phyloP scores from a whole-genome alignment of 2,113 vertebrate species.

The Actenoides hombroni region DNA sequence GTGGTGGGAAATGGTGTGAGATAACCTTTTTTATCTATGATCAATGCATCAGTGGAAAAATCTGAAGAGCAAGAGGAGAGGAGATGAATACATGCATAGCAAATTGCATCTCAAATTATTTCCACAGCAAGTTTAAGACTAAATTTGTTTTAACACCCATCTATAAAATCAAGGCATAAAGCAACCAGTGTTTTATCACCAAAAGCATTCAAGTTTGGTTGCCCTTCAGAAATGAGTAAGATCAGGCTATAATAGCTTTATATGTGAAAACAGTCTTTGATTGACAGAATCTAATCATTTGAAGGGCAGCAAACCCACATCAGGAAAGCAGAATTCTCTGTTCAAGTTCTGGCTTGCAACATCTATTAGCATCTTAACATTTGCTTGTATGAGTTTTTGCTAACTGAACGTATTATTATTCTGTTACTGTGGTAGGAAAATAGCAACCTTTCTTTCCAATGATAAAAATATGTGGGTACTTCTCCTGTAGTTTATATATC shows the following conservation, averaged over 20 bases:
- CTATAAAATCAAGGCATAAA: slow-evolving; percentile 36
- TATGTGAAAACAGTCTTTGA: slow-evolving; percentile 73
- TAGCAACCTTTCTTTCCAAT: slow-evolving; percentile 59
- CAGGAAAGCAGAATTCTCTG: slow-evolving; percentile 58
- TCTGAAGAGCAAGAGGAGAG: slow-evolving; percentile 32
- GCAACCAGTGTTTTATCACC: slow-evolving; percentile 57
- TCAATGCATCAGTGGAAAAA: slow-evolving; percentile 49
- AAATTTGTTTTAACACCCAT: slow-evolving; percentile 65
- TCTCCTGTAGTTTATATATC: slow-evolving; percentile 64
- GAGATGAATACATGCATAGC: slow-evolving; percentile 45
- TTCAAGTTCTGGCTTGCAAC: slow-evolving; percentile 65
- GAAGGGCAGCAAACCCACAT: slow-evolving; percentile 72
- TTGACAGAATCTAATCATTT: slow-evolving; percentile 78
- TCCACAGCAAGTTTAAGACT: slow-evolving; percentile 48
- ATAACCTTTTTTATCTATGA: slow-evolving; percentile 35
- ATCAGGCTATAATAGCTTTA: slow-evolving; percentile 73
- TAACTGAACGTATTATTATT: slow-evolving; percentile 73
- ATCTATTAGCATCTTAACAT: slow-evolving; percentile 66
- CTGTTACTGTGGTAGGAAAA: slow-evolving; percentile 65
- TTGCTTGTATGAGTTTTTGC: slow-evolving; percentile 65
- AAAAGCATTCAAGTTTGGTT: slow-evolving; percentile 69
- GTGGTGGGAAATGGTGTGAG: neutral
- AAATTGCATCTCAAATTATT: slow-evolving; percentile 53
- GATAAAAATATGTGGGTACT: slow-evolving; percentile 71
- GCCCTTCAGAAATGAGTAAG: slow-evolving; percentile 72